Evolutionary conservation across 2,113 vertebrate species (phyloP).

Genomic region (Spizaetus ornatus): DNA sequence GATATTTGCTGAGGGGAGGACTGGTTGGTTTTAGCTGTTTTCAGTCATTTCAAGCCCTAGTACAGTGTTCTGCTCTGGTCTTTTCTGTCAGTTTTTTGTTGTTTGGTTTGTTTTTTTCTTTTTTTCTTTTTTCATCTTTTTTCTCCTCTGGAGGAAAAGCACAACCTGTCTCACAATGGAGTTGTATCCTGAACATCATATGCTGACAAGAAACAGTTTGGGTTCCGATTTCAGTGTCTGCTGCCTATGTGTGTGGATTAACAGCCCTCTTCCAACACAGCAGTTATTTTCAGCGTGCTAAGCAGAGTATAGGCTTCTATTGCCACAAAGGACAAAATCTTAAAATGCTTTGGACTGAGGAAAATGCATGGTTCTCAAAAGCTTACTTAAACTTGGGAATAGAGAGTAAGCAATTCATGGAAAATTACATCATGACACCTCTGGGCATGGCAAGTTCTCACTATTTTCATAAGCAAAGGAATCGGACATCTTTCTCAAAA

Average conservation of each 20-base stretch:
- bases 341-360: not conserved
- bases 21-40: not conserved
- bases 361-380: not conserved
- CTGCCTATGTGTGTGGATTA: not conserved
- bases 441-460: not conserved
- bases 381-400: not conserved
- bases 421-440: not conserved
- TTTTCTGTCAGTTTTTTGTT: not conserved
- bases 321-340: not conserved
- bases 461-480: not conserved
- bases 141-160: not conserved
- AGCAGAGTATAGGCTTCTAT: not conserved
- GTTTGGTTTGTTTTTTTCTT: not conserved
- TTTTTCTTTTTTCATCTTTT: not conserved
- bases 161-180: not conserved
- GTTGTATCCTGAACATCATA: not conserved
- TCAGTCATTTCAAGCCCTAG: slow-evolving; percentile 21
- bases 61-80: not conserved
- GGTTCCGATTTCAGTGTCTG: not conserved
- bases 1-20: not conserved
- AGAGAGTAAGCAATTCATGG: not conserved
- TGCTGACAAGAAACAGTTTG: not conserved
- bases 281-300: not conserved
- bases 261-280: not conserved
- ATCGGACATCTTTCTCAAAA: not conserved